Evolutionary conservation across 1,140 invertebrate species (phyloP).

Genomic region (Streblospio benedicti): DNA sequence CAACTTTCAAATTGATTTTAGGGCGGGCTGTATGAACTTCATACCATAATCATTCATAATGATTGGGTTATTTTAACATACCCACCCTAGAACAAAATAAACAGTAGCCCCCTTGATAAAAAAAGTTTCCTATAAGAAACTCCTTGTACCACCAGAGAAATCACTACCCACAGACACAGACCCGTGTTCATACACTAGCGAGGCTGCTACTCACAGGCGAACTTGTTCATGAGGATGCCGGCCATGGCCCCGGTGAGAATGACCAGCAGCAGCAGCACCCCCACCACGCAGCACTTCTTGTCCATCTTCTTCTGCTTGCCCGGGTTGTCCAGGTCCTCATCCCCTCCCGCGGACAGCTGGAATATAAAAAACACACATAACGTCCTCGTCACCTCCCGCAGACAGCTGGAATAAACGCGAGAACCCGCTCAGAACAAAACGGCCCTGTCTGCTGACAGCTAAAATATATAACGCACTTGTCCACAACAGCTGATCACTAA

Average conservation of each 20-base stretch:
- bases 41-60: background rate
- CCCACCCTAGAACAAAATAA: background rate
- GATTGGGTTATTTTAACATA: background rate
- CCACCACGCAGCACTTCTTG: constrained; percentile 2
- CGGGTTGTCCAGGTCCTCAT: background rate
- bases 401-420: no score
- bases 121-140: background rate
- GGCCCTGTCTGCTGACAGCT: no score
- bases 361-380: no score
- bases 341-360: no score
- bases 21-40: background rate
- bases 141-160: background rate
- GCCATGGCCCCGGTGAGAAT: constrained; percentile 10
- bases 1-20: no score
- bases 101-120: background rate
- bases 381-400: no score
- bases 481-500: no score
- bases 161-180: background rate
- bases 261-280: constrained; percentile 5
- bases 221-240: constrained; percentile 6
- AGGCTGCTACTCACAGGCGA: constrained; percentile 8
- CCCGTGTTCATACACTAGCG: background rate
- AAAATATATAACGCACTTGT: no score
- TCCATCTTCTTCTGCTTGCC: constrained; percentile 9
- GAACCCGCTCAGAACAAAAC: no score